These are phyloP conservation scores for Melinaea menophilus DNA, from an alignment of 2,888 invertebrate genomes.

Conservation along the genomic window DNA sequence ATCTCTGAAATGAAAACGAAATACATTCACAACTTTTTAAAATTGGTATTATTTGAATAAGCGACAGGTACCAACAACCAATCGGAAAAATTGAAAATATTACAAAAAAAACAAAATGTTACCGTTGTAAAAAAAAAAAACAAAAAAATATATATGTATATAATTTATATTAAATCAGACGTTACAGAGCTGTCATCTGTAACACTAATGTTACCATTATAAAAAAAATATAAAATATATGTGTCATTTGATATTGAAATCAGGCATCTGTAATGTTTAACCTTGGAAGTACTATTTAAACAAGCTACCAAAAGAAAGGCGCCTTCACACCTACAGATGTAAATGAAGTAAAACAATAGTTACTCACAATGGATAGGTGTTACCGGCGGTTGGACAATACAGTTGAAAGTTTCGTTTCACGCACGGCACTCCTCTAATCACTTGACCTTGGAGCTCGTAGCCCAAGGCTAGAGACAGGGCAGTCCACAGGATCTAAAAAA, in stretches of 20 bases:
- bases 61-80: too few relatives aligned
- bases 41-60: too few relatives aligned
- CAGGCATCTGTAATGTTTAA: background rate
- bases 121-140: too few relatives aligned
- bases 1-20: slow-evolving; percentile 79
- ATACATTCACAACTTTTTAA: background rate
- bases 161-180: too few relatives aligned
- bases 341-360: slow-evolving; percentile 25
- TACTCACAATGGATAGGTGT: slow-evolving; percentile 93
- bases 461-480: slow-evolving; percentile 92
- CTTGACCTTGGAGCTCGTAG: slow-evolving; percentile 90
- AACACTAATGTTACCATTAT: too few relatives aligned
- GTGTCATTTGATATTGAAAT: background rate
- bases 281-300: background rate
- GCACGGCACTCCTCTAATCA: slow-evolving; percentile 93
- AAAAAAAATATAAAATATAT: background rate
- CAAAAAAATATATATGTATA: too few relatives aligned
- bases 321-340: slow-evolving; percentile 22
- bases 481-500: slow-evolving; percentile 91
- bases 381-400: slow-evolving; percentile 94
- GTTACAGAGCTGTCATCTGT: too few relatives aligned
- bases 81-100: too few relatives aligned
- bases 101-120: too few relatives aligned
- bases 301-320: slow-evolving; percentile 19
- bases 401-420: slow-evolving; percentile 93